These are phyloP conservation scores for Zeuzera pyrina DNA, from an alignment of 2,888 invertebrate genomes.

Conservation along the genomic window DNA sequence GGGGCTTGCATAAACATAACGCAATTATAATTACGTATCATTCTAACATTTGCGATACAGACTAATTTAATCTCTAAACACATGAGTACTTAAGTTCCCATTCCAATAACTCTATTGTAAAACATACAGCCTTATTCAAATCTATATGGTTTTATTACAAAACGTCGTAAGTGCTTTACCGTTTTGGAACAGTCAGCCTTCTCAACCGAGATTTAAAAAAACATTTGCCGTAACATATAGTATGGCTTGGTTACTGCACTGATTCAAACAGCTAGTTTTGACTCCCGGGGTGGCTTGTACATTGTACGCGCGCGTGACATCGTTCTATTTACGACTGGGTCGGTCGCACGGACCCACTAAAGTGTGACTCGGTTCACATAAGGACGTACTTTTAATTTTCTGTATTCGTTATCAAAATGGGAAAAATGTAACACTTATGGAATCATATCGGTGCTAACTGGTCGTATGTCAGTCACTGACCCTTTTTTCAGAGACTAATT, in stretches of 20 bases:
- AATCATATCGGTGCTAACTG: too few relatives aligned
- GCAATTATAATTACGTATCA: conserved; percentile 36
- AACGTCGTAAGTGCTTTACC: neutral
- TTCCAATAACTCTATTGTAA: conserved; percentile 2
- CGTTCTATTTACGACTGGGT: conserved; percentile 62
- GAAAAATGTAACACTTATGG: neutral
- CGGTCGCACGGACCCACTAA: conserved; percentile 40
- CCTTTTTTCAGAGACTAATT: too few relatives aligned
- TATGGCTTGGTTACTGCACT: conserved; percentile 19
- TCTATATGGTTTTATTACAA: conserved; percentile 2
- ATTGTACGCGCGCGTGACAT: conserved; percentile 66
- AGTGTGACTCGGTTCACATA: conserved; percentile 31
- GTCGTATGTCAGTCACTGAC: too few relatives aligned
- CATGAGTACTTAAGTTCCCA: conserved; percentile 11
- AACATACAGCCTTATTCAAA: conserved; percentile 4
- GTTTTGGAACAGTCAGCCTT: conserved; percentile 7
- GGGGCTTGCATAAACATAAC: conserved; percentile 36
- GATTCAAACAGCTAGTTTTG: conserved; percentile 60
- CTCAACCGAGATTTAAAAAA: too few relatives aligned
- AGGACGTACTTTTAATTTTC: neutral
- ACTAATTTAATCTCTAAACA: conserved; percentile 22
- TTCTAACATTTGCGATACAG: too few relatives aligned
- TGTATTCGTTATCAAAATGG: neutral
- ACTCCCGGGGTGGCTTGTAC: conserved; percentile 69
- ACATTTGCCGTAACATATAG: too few relatives aligned